Evolutionary conservation across 2,113 vertebrate genomes (phyloP).

Genomic region (Polyodon spathula): DNA sequence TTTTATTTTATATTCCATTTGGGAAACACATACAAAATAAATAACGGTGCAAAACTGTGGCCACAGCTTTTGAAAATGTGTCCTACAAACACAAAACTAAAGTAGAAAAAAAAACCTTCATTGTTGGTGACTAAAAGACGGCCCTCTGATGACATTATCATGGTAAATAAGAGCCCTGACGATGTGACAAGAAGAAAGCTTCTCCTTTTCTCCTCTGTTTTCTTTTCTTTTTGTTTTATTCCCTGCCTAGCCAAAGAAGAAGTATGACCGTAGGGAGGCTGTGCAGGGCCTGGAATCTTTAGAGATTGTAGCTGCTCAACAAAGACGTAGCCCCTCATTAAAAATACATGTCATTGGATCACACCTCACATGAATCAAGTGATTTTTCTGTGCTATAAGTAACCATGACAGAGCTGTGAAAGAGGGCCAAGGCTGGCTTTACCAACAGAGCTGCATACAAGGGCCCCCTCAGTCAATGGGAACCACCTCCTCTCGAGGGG

Average conservation of each 20-base stretch:
- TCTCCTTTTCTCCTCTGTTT: conserved; percentile 22
- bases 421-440: conserved; percentile 38
- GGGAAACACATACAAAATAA: too few species aligned
- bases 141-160: conserved; percentile 15
- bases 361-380: conserved; percentile 39
- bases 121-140: neutral
- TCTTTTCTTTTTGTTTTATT: conserved; percentile 29
- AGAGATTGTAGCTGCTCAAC: conserved; percentile 39
- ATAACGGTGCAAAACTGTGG: too few species aligned
- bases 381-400: conserved; percentile 47
- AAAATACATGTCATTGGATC: conserved; percentile 59
- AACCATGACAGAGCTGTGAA: conserved; percentile 50
- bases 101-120: conserved; percentile 2
- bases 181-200: conserved; percentile 14
- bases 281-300: conserved; percentile 21
- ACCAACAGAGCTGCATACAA: conserved; percentile 35
- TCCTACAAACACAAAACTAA: neutral
- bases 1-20: too few species aligned
- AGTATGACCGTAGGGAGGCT: neutral
- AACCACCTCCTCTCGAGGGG: conserved; percentile 44
- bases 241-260: conserved; percentile 8
- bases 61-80: neutral
- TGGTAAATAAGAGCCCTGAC: conserved; percentile 14
- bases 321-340: conserved; percentile 55
- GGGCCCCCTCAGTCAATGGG: conserved; percentile 36